Base-by-base conservation (phyloP, 2,888 invertebrate species). In the Embidobia sp. region DNA sequence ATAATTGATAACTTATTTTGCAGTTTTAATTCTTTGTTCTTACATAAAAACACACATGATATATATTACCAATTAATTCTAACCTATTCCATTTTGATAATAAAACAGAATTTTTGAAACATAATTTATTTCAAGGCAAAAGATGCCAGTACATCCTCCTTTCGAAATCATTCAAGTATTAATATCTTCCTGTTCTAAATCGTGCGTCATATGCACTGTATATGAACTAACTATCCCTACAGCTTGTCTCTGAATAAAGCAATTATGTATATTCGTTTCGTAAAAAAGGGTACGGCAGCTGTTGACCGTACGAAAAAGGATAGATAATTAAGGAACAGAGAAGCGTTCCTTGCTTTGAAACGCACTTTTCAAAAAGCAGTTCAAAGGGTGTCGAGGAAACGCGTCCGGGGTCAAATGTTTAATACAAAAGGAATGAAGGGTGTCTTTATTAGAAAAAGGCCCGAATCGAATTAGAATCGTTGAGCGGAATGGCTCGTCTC, bases 391-490 rank as follows among this genome's bases (percentile, higher is more conserved):
- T 40, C 26, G 61, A 35, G 53, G 51, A 66, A 67, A 73, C 29
- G 67, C 61, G 69, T 73, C 29, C 44, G 13, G 53, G 61, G 67
- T 78, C 75, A 66, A 26, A 59, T 48, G 53, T 61, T 79, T 64
- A 64, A 80, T 80, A 85, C 84, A 85, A 86, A 85, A 82, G 84
- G 80, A 84, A 86, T 86, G 89, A 89, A 83, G 84, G 85, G 88
- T 88, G 87, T 87, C 89, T 88, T 86, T 87, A 88, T 89, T 88
- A 87, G 81, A 86, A 78, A 79, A 78, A 73, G 81, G 78, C 49
- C 82, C 80, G 82, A 81, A 79, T 81, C 84, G 85, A 87, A 88
- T 86, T 53, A 18, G 33, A 46, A n/a, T 61, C 46, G 74, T 64
- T 63, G 29, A 10, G 79, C 73, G 77, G 81, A 79, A 82, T 80